phyloP scores from a whole-genome alignment of 2,797 vertebrate genomes.

The Acestrorhynchus altus region DNA sequence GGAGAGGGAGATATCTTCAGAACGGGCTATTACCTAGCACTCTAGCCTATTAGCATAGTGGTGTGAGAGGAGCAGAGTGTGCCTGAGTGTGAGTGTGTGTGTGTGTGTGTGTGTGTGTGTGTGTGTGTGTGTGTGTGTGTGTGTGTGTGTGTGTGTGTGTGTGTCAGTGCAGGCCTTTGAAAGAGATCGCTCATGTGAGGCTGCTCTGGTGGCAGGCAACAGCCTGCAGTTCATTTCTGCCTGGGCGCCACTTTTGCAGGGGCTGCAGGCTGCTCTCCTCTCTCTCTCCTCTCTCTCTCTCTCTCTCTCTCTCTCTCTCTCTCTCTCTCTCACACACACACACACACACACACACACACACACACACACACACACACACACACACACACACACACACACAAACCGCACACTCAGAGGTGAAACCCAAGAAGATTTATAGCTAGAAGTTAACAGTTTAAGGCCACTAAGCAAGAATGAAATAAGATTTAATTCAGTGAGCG shows the following conservation, averaged over 20 bases:
- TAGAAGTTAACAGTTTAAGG: slow-evolving; percentile 81
- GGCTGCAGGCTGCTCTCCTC: slow-evolving; percentile 25
- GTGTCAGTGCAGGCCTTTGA: slow-evolving; percentile 54
- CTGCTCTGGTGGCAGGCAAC: slow-evolving; percentile 55
- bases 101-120: slow-evolving; percentile 24
- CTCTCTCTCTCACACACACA: no score
- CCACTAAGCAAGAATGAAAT: slow-evolving; percentile 64
- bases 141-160: slow-evolving; percentile 29
- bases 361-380: slow-evolving; percentile 21
- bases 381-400: slow-evolving; percentile 12
- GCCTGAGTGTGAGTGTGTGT: slow-evolving; percentile 18
- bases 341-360: slow-evolving; percentile 7
- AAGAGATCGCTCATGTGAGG: slow-evolving; percentile 56
- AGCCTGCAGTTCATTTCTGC: slow-evolving; percentile 57
- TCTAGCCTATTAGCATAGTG: slow-evolving; percentile 23
- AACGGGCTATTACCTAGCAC: slow-evolving; percentile 52
- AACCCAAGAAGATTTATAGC: slow-evolving; percentile 85
- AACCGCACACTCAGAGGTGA: slow-evolving; percentile 73
- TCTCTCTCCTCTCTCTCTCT: no score
- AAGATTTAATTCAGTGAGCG: slow-evolving; percentile 72
- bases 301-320: no score
- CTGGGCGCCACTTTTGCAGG: slow-evolving; percentile 54
- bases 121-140: slow-evolving; percentile 37
- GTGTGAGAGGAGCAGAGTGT: slow-evolving; percentile 5
- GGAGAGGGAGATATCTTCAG: slow-evolving; percentile 12